Conservation (phyloP, 2,888 invertebrate genomes). For the Girardia tigrina region DNA sequence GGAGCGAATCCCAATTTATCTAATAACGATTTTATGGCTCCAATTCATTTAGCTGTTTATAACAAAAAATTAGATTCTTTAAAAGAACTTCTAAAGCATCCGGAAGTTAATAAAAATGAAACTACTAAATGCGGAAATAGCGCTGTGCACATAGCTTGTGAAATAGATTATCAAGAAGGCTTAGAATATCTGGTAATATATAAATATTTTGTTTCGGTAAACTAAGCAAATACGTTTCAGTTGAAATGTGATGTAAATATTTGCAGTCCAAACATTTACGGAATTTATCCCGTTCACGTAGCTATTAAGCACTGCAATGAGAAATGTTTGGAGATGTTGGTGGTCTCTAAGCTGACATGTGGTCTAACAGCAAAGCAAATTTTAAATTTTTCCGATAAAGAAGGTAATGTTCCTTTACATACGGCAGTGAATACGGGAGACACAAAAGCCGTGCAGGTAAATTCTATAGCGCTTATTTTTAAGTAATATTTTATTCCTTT, state of each 20-base stretch:
- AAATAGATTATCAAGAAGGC: not conserved
- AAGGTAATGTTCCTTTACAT: conserved; percentile 16
- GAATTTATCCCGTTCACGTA: conserved; percentile 10
- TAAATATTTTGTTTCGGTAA: too few relatives aligned
- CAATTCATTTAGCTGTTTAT: not conserved
- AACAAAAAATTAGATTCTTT: not conserved
- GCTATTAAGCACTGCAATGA: not conserved
- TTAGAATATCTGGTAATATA: not conserved
- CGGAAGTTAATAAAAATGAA: not conserved
- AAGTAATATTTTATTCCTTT: not conserved
- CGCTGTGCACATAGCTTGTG: not conserved
- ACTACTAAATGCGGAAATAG: not conserved
- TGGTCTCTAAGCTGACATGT: not conserved
- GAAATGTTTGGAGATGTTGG: not conserved
- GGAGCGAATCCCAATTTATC: conserved; percentile 10
- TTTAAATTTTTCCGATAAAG: conserved; percentile 3
- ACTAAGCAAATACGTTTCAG: too few relatives aligned
- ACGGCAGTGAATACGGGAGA: not conserved
- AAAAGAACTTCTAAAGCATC: not conserved
- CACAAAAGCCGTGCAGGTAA: not conserved
- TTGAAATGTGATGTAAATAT: not conserved
- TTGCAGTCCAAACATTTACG: conserved; percentile 3
- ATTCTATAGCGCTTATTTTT: not conserved
- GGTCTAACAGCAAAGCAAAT: not conserved
- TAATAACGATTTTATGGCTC: not conserved